Conservation (phyloP, 2,113 vertebrate species). For the Oncorhynchus mykiss region DNA sequence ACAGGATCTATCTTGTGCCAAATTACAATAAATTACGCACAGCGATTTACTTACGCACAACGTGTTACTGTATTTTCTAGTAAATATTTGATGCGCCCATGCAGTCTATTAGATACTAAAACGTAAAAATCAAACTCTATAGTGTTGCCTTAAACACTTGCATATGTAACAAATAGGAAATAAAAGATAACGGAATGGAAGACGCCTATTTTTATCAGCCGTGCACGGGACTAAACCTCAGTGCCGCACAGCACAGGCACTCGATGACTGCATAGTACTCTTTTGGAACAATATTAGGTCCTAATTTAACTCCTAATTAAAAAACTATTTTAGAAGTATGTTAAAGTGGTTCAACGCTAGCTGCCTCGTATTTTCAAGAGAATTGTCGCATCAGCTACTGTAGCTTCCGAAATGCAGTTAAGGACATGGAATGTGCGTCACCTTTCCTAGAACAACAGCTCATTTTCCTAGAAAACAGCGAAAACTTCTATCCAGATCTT, state of each 20-base stretch:
- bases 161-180: background rate
- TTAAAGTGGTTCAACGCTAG: too few relatives aligned
- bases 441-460: conserved; percentile 59
- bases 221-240: too few relatives aligned
- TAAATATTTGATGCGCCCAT: background rate
- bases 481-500: conserved; percentile 7
- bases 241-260: background rate
- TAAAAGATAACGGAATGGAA: background rate
- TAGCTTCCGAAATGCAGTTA: background rate
- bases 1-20: background rate
- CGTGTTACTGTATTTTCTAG: background rate
- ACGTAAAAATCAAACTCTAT: background rate
- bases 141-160: background rate
- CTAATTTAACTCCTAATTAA: too few relatives aligned
- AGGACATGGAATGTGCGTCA: conserved; percentile 20
- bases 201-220: background rate
- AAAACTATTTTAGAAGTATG: too few relatives aligned
- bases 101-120: background rate
- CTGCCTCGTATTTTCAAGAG: too few relatives aligned
- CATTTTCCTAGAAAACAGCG: conserved; percentile 7
- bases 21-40: background rate
- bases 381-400: too few relatives aligned
- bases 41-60: background rate
- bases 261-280: background rate
- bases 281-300: too few relatives aligned